These are phyloP conservation scores for Cerastis rubricosa DNA, from an alignment of 2,888 invertebrate genomes.

Conservation along the genomic window DNA sequence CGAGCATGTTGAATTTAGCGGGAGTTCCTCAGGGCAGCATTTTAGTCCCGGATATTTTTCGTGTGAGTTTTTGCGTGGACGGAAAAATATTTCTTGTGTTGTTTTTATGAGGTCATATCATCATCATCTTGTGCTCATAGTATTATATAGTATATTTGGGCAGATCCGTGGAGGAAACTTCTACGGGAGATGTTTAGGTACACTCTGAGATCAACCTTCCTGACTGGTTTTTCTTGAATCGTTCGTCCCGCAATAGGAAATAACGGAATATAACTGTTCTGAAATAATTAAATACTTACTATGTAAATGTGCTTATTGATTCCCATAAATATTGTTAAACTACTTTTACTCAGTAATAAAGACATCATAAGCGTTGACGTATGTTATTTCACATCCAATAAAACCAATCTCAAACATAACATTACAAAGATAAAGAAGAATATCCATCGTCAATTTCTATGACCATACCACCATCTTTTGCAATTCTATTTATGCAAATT, in stretches of 20 bases:
- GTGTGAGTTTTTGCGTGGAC: background rate
- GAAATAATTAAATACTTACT: background rate
- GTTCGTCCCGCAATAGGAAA: background rate
- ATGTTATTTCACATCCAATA: background rate
- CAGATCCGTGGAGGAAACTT: background rate
- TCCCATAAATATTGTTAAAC: background rate
- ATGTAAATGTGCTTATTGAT: background rate
- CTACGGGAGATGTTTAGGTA: background rate
- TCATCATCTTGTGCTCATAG: background rate
- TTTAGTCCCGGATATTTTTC: slow-evolving; percentile 16
- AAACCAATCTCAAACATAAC: background rate
- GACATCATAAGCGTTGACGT: background rate
- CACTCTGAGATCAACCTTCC: background rate
- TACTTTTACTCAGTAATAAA: background rate
- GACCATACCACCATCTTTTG: slow-evolving; percentile 21
- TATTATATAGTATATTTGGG: background rate
- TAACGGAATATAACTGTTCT: background rate
- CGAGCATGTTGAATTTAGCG: slow-evolving; percentile 37
- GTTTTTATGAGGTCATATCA: background rate
- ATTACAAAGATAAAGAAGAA: background rate
- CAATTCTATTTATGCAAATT: slow-evolving; percentile 38
- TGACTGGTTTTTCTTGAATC: background rate
- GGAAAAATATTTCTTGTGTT: background rate
- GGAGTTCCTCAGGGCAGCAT: slow-evolving; percentile 23
- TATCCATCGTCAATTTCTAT: slow-evolving; percentile 16